These are phyloP conservation scores for Archips crataeganus DNA, from an alignment of 2,888 invertebrate species.

Conservation along the genomic window DNA sequence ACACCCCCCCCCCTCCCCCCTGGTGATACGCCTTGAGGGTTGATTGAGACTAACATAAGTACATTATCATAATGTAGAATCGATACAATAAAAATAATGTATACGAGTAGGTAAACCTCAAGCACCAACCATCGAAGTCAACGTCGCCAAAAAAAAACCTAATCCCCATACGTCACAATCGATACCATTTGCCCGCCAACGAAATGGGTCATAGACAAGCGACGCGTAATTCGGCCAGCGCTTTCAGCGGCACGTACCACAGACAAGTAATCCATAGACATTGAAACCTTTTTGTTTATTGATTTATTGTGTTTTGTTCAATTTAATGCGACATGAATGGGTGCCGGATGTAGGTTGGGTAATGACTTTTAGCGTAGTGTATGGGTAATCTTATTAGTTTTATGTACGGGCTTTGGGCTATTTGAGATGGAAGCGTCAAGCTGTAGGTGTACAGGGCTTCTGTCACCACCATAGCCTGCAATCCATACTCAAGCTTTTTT, in stretches of 20 bases:
- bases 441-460: not conserved
- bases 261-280: constrained; percentile 49
- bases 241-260: constrained; percentile 73
- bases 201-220: constrained; percentile 43
- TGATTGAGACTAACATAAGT: too few relatives aligned
- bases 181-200: constrained; percentile 39
- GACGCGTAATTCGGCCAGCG: constrained; percentile 67
- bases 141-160: constrained; percentile 13
- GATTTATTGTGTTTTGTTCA: constrained; percentile 40
- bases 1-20: too few relatives aligned
- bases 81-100: not conserved
- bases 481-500: too few relatives aligned
- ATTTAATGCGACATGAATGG: constrained; percentile 37
- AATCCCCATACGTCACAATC: constrained; percentile 39
- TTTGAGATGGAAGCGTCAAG: not conserved
- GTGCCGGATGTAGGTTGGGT: constrained; percentile 25
- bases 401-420: not conserved
- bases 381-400: not conserved
- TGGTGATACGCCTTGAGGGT: too few relatives aligned
- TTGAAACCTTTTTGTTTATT: constrained; percentile 28
- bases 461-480: not conserved
- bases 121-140: not conserved
- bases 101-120: not conserved
- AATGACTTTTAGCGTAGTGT: not conserved
- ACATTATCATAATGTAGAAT: too few relatives aligned